Percentiles rank a stretch among this genome's conserved stretches.
These are phyloP conservation scores for Tadarida brasiliensis DNA, from an alignment of 2,797 vertebrate species.

Conservation along the genomic window DNA sequence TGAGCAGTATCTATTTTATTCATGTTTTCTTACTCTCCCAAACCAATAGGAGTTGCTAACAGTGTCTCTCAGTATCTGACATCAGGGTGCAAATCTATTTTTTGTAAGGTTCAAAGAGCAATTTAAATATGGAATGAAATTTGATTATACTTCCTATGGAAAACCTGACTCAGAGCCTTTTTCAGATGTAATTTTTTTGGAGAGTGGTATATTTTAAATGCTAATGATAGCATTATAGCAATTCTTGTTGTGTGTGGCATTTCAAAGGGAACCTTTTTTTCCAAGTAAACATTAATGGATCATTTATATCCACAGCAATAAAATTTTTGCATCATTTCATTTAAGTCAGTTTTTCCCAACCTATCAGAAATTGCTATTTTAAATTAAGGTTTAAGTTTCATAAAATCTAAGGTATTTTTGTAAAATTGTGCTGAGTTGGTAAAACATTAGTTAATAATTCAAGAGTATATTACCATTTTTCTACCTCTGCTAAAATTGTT, in stretches of 20 bases:
- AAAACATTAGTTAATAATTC: conserved; percentile 75
- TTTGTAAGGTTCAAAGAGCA: conserved; percentile 70
- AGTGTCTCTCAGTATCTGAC: neutral
- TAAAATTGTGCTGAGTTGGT: conserved; percentile 66
- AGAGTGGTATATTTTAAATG: conserved; percentile 76
- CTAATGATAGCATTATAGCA: conserved; percentile 69
- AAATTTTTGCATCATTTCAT: conserved; percentile 59
- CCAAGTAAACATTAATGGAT: conserved; percentile 71
- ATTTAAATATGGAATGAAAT: conserved; percentile 63
- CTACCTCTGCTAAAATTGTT: conserved; percentile 53
- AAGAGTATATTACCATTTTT: conserved; percentile 63
- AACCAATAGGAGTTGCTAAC: conserved; percentile 31
- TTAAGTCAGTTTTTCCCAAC: conserved; percentile 56
- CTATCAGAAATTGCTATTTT: conserved; percentile 64
- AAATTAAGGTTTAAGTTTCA: conserved; percentile 73
- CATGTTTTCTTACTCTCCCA: neutral
- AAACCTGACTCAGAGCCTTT: conserved; percentile 75
- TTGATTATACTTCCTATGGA: conserved; percentile 54
- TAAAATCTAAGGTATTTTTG: conserved; percentile 66
- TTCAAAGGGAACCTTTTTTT: conserved; percentile 70
- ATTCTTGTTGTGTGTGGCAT: conserved; percentile 69
- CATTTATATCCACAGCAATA: conserved; percentile 72
- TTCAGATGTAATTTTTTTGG: conserved; percentile 65
- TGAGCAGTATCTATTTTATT: neutral
- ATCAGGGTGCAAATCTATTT: conserved; percentile 35